Evolutionary conservation across 2,113 vertebrate genomes (phyloP).

Genomic region (Nycticryphes semicollaris): DNA sequence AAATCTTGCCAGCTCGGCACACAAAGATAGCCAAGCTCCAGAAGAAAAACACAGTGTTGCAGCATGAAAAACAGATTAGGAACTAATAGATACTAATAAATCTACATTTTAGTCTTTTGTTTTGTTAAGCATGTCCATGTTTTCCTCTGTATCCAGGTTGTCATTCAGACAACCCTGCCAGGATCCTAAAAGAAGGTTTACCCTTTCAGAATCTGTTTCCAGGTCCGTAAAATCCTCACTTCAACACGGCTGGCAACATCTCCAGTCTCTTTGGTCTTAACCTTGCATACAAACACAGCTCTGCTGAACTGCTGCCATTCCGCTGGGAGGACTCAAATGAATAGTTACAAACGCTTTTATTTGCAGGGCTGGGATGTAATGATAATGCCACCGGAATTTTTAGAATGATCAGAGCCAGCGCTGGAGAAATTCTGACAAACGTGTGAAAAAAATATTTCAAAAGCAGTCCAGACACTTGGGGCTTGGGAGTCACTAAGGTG

Average conservation of each 20-base stretch:
- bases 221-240: not conserved
- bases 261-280: not conserved
- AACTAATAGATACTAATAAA: not conserved
- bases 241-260: not conserved
- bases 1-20: not conserved
- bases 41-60: not conserved
- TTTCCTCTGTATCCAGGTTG: not conserved
- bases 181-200: not conserved
- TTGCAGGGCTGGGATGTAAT: not conserved
- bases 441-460: not conserved
- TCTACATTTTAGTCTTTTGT: not conserved
- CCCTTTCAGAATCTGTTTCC: not conserved
- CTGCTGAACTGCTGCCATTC: not conserved
- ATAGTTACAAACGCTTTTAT: not conserved
- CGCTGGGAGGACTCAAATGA: not conserved
- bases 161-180: not conserved
- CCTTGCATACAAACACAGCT: not conserved
- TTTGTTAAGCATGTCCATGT: not conserved
- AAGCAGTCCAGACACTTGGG: not conserved
- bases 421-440: not conserved
- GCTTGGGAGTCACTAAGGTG: not conserved
- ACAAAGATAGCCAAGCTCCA: not conserved
- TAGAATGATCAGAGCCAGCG: not conserved
- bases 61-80: not conserved
- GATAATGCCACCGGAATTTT: slow-evolving; percentile 13